Conservation (phyloP, 1,140 invertebrate genomes). For the Thaumetopoea pityocampa region DNA sequence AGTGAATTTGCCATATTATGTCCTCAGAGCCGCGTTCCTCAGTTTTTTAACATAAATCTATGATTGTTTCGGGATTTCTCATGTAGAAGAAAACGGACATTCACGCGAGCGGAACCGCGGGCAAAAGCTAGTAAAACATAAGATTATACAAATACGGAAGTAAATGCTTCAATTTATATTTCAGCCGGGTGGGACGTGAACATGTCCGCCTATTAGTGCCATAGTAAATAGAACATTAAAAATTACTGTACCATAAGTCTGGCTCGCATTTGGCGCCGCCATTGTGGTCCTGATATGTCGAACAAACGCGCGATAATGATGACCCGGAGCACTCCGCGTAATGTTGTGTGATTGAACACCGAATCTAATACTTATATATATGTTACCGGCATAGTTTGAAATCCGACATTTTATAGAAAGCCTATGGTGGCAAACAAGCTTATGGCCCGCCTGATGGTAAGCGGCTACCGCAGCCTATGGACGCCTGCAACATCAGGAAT, state of each 20-base stretch:
- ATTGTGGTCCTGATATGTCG: slow-evolving; percentile 66
- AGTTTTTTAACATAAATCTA: too few relatives aligned
- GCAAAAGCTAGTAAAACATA: background rate
- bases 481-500: too few relatives aligned
- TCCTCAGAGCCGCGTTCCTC: too few relatives aligned
- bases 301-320: slow-evolving; percentile 62
- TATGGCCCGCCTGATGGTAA: too few relatives aligned
- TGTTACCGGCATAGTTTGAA: background rate
- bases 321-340: slow-evolving; percentile 20
- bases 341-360: background rate
- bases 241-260: slow-evolving; percentile 51
- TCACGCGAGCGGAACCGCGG: too few relatives aligned
- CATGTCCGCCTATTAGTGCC: slow-evolving; percentile 46
- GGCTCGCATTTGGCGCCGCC: slow-evolving; percentile 54
- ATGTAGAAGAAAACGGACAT: too few relatives aligned
- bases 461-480: too few relatives aligned
- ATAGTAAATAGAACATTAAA: slow-evolving; percentile 53
- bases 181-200: slow-evolving; percentile 30
- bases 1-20: too few relatives aligned
- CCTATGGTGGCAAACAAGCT: too few relatives aligned
- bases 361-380: slow-evolving; percentile 18
- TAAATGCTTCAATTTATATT: slow-evolving; percentile 28
- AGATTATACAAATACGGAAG: slow-evolving; percentile 14
- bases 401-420: too few relatives aligned
- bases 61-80: too few relatives aligned